Evolutionary conservation across 2,888 invertebrate species (phyloP).

Genomic region (Amphipoea oculea): DNA sequence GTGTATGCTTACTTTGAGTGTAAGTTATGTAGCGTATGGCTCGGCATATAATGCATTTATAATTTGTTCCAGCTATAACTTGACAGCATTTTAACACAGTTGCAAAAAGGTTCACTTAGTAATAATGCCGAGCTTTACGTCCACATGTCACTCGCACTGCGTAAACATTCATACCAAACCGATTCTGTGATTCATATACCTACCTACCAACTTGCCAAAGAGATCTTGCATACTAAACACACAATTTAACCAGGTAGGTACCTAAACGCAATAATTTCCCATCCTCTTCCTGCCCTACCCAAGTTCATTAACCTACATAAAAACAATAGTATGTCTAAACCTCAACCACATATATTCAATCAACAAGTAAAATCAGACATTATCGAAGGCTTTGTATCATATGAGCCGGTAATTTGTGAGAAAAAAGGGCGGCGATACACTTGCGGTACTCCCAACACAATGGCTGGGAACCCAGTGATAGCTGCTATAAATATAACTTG

Average conservation of each 20-base stretch:
- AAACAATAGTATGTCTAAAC: constrained; percentile 47
- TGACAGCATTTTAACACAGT: not conserved
- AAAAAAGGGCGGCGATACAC: constrained; percentile 68
- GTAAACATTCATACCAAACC: not conserved
- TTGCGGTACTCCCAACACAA: constrained; percentile 64
- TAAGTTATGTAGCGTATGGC: not conserved
- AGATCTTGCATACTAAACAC: not conserved
- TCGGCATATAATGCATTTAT: not conserved
- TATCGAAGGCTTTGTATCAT: constrained; percentile 57
- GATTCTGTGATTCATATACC: not conserved
- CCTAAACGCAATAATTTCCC: not conserved
- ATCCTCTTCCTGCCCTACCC: not conserved
- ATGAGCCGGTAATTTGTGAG: constrained; percentile 64
- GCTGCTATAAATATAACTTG: constrained; percentile 53
- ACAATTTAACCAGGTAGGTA: no score
- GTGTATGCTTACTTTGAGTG: constrained; percentile 5
- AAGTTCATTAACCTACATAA: constrained; percentile 50
- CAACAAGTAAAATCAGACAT: constrained; percentile 32
- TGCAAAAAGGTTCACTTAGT: not conserved
- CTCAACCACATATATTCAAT: constrained; percentile 47
- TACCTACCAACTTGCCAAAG: not conserved
- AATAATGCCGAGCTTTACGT: not conserved
- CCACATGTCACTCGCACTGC: not conserved
- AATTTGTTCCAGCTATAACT: not conserved
- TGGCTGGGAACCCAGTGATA: constrained; percentile 65